phyloP scores from a whole-genome alignment of 2,797 vertebrate genomes.

The Scomberomorus guttatus region DNA sequence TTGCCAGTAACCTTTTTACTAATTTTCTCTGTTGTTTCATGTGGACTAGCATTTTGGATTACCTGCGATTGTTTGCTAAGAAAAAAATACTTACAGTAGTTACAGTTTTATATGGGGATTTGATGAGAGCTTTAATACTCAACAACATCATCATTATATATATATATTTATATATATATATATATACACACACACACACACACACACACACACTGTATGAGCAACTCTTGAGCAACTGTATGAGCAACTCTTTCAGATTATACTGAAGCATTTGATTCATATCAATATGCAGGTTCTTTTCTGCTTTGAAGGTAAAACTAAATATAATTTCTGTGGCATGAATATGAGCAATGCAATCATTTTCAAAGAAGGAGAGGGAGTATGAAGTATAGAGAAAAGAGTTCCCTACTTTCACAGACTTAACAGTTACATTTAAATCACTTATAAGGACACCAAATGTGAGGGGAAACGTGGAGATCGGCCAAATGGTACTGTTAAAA shows the following conservation, averaged over 20 bases:
- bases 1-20: neutral
- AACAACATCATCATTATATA: no score
- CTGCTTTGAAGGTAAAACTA: conserved; percentile 9
- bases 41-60: neutral
- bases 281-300: conserved; percentile 13
- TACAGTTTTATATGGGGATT: neutral
- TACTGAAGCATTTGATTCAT: neutral
- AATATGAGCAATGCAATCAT: conserved; percentile 16
- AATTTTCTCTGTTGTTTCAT: neutral
- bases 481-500: conserved; percentile 51
- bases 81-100: no score
- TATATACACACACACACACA: no score
- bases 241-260: neutral
- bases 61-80: neutral
- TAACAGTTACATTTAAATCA: conserved; percentile 42
- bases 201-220: no score
- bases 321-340: conserved; percentile 7
- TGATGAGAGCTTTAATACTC: neutral
- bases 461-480: conserved; percentile 33
- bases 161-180: no score
- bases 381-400: conserved; percentile 23
- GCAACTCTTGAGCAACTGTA: neutral
- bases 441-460: conserved; percentile 38
- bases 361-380: conserved; percentile 16
- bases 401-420: conserved; percentile 31